Percentiles rank a stretch among this genome's conserved stretches.
Evolutionary conservation across 2,888 invertebrate species (phyloP).

Genomic region (Nymphalis urticae): DNA sequence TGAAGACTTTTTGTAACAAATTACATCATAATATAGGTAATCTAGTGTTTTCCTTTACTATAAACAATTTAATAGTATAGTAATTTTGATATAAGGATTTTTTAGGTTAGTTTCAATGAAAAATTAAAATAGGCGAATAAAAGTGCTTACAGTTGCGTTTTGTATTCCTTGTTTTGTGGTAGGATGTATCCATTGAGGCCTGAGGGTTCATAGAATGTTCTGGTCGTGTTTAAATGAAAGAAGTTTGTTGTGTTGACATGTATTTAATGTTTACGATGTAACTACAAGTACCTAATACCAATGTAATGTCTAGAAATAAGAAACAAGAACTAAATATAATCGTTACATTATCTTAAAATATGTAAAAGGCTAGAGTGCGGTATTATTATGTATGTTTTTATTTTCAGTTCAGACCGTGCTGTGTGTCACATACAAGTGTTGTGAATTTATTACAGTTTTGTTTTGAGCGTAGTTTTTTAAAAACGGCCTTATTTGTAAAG

Average conservation of each 20-base stretch:
- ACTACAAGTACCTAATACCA: conserved; percentile 73
- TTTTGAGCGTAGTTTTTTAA: conserved; percentile 22
- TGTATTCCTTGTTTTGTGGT: no score
- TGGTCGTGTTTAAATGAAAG: conserved; percentile 72
- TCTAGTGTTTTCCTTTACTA: no score
- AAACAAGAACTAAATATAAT: conserved; percentile 55
- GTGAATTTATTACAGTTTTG: conserved; percentile 22
- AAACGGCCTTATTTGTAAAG: not conserved
- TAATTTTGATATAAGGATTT: no score
- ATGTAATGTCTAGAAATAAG: conserved; percentile 59
- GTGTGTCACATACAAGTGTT: conserved; percentile 18
- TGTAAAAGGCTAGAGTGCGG: conserved; percentile 65
- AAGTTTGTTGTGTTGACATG: conserved; percentile 78
- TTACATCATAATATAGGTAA: no score
- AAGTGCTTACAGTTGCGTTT: no score
- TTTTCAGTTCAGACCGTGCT: conserved; percentile 46
- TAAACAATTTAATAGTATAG: no score
- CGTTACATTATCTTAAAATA: conserved; percentile 58
- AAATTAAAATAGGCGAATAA: no score
- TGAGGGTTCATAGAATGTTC: conserved; percentile 12
- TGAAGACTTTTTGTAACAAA: no score
- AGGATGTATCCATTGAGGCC: no score
- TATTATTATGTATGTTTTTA: conserved; percentile 45
- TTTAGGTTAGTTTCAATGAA: no score
- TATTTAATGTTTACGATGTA: conserved; percentile 79